Conservation (phyloP, 2,113 vertebrate genomes). For the Xerus inauris region DNA sequence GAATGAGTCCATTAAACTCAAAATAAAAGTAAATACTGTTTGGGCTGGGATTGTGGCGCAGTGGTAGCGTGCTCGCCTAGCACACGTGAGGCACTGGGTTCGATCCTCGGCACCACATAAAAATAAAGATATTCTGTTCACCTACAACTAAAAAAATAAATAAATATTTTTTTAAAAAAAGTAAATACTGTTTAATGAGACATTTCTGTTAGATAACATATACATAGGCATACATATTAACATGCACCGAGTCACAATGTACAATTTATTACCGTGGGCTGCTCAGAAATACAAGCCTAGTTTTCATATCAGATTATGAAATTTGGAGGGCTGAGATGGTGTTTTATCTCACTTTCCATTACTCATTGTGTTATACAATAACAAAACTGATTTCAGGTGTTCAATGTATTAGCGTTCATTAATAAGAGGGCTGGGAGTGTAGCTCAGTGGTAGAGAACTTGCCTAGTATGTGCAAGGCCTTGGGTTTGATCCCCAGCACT, state of each 20-base stretch:
- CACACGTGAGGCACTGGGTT: no score
- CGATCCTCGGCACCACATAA: no score
- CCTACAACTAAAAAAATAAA: no score
- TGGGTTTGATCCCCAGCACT: background rate
- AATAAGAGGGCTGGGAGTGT: background rate
- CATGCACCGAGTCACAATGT: background rate
- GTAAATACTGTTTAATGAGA: background rate
- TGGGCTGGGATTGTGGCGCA: no score
- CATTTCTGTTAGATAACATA: background rate
- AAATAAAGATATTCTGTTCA: no score
- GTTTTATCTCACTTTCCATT: background rate
- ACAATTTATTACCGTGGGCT: background rate
- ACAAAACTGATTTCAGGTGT: background rate
- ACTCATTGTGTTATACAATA: background rate
- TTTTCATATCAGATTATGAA: background rate
- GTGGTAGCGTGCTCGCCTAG: no score
- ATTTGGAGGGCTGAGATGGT: background rate
- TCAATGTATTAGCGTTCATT: background rate
- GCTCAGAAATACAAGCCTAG: background rate
- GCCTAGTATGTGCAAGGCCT: background rate
- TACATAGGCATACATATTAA: background rate
- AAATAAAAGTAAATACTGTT: slow-evolving; percentile 7
- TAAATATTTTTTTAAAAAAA: no score
- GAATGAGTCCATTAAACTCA: background rate
- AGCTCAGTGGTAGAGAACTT: background rate